Percentiles rank a stretch among this genome's conserved stretches.
Conservation (phyloP, 2,888 invertebrate species). For the Chorisops tibialis region DNA sequence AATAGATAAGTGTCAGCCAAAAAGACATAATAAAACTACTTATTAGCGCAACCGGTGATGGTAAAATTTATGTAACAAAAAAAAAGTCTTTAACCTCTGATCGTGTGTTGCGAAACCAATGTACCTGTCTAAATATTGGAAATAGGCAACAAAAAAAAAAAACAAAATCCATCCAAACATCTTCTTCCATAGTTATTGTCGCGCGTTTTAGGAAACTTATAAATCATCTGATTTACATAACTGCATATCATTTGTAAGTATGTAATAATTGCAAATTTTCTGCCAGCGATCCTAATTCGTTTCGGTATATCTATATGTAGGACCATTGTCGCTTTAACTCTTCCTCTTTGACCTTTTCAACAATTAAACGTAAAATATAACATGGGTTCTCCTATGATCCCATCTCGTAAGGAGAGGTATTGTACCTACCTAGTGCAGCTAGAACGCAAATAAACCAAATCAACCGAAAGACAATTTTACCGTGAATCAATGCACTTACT, state of each 20-base stretch:
- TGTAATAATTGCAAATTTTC: conserved; percentile 26
- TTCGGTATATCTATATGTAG: background rate
- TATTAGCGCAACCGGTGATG: conserved; percentile 16
- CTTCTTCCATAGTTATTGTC: conserved; percentile 28
- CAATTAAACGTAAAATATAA: conserved; percentile 29
- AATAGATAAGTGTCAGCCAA: conserved; percentile 20
- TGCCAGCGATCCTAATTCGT: background rate
- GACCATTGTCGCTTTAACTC: background rate
- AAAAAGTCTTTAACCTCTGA: conserved; percentile 24
- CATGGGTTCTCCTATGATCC: conserved; percentile 26
- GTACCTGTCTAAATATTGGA: conserved; percentile 27
- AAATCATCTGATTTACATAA: conserved; percentile 29
- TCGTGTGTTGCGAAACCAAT: conserved; percentile 21
- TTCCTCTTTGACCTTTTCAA: conserved; percentile 26
- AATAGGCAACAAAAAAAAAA: background rate
- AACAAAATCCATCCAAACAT: conserved; percentile 18
- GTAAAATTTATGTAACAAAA: conserved; percentile 25
- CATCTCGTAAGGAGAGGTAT: conserved; percentile 6
- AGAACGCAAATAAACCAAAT: conserved; percentile 8
- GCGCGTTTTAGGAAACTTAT: conserved; percentile 3
- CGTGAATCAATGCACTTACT: conserved; percentile 4
- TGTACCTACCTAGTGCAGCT: background rate
- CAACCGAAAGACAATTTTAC: conserved; percentile 2
- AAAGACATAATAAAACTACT: conserved; percentile 19
- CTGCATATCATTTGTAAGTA: conserved; percentile 10